Conservation (phyloP, 2,888 invertebrate species). For the Tetranychus truncatus region DNA sequence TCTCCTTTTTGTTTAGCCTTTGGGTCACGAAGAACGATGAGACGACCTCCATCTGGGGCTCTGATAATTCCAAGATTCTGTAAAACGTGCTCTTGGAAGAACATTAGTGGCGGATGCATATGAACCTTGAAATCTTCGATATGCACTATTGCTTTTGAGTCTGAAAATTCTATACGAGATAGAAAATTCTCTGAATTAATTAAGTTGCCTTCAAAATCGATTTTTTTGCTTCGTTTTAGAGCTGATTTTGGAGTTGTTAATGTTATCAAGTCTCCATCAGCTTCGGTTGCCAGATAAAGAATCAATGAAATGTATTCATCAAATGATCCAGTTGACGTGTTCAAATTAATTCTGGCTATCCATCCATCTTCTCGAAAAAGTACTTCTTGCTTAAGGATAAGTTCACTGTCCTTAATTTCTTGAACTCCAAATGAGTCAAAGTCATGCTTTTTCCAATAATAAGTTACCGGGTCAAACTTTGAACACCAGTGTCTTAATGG, state of each 20-base stretch:
- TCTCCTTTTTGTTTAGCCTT: constrained; percentile 23
- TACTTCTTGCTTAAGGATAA: constrained; percentile 62
- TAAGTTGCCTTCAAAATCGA: background rate
- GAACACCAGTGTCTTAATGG: constrained; percentile 65
- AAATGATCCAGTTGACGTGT: constrained; percentile 23
- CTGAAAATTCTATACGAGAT: background rate
- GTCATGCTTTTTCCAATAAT: constrained; percentile 85
- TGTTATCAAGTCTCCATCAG: constrained; percentile 28
- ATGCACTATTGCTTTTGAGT: background rate
- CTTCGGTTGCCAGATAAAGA: constrained; percentile 63
- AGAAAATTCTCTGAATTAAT: background rate
- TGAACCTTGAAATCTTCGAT: background rate
- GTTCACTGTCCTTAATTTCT: constrained; percentile 59
- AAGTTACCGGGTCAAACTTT: constrained; percentile 58
- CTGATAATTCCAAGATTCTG: constrained; percentile 35
- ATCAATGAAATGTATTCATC: constrained; percentile 44
- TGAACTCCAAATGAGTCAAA: constrained; percentile 79
- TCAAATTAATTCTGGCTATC: constrained; percentile 52
- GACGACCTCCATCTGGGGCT: background rate
- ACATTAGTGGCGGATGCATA: constrained; percentile 38
- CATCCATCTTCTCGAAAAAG: constrained; percentile 85
- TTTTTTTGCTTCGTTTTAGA: background rate
- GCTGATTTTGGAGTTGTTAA: background rate
- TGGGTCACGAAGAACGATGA: constrained; percentile 19
- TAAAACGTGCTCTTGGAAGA: constrained; percentile 55